Evolutionary conservation across 64 coral and sea anemone species (phyloP), one percentile per base, ranked within the genome.

Genomic region (Stylophora pistillata): DNA sequence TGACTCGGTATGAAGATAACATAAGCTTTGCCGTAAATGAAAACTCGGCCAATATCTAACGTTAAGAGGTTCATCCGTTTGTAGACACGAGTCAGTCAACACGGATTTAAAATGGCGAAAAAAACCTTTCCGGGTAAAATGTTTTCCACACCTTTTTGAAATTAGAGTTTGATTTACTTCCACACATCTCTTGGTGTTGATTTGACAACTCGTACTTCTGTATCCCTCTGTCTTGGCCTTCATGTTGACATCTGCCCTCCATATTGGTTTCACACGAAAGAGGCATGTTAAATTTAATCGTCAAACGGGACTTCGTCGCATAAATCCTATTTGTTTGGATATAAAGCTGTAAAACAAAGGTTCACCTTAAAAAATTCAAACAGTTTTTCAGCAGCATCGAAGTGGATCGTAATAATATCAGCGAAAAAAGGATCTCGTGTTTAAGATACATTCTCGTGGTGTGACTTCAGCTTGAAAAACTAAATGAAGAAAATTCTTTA

Each of bases 241-340:
- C 63, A 66, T 66, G 63, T 66, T 83, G 80, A 27, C 61, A 83
- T 83, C 17, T 64, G 61, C 21, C 80, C 62, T 83, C 80, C 80
- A 83, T 69, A 83, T 83, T 83, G 80, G 80, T 68, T 82, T 53
- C 23, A 5, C 21, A 37, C 64, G 53, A 15, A 20, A 37, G 30
- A 83, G 80, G 61, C 30, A 64, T 83, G 33, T 69, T 68, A 30
- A 69, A 83, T 37, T 83, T 83, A 62, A 83, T 83, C 80, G 64
- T 33, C 31, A 31, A 11, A n/a, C 53, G 23, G 33, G 18, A 47
- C 68, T 62, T 69, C 68, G 21, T 12, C 61, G n/a, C 32, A 68
- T 37, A 66, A 83, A 83, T 83, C 80, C 80, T 68, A 83, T 83
- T 83, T 83, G 61, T 34, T 41, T 23, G 37, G 23, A 83, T 21